phyloP scores from a whole-genome alignment of 2,888 invertebrate genomes.

The Lycophotia porphyrea region DNA sequence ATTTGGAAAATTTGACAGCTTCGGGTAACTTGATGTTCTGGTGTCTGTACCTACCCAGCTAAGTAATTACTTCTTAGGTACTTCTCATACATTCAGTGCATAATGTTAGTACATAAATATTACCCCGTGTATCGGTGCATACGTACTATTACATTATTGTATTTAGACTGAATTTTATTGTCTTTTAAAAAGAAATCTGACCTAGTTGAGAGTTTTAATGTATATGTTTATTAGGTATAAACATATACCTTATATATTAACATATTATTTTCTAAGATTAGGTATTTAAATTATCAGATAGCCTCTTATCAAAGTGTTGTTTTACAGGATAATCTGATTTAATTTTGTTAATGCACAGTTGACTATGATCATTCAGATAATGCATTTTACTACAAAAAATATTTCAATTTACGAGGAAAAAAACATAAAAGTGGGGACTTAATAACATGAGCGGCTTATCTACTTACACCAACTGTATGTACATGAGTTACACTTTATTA shows the following conservation, averaged over 20 bases:
- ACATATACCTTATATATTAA: too few species aligned
- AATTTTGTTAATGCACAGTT: constrained; percentile 4
- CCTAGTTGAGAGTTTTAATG: background rate
- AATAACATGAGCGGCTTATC: background rate
- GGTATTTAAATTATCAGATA: constrained; percentile 29
- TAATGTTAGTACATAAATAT: background rate
- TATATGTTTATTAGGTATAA: too few species aligned
- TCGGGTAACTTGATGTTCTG: too few species aligned
- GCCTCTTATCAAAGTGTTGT: constrained; percentile 24
- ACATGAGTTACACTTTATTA: background rate
- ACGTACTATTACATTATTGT: background rate
- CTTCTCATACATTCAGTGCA: background rate
- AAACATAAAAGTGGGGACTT: background rate
- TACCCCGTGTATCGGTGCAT: background rate
- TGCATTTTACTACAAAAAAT: background rate
- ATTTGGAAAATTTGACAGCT: too few species aligned
- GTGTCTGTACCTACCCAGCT: background rate
- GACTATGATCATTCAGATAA: background rate
- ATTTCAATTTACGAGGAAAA: background rate
- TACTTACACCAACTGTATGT: background rate
- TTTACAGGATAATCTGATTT: constrained; percentile 31
- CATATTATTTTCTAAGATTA: too few species aligned
- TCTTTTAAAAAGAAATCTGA: constrained; percentile 4
- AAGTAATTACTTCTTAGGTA: background rate
- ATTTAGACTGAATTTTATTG: background rate